These are phyloP conservation scores for Indicator maculatus DNA, from an alignment of 2,113 vertebrate species.

Conservation along the genomic window DNA sequence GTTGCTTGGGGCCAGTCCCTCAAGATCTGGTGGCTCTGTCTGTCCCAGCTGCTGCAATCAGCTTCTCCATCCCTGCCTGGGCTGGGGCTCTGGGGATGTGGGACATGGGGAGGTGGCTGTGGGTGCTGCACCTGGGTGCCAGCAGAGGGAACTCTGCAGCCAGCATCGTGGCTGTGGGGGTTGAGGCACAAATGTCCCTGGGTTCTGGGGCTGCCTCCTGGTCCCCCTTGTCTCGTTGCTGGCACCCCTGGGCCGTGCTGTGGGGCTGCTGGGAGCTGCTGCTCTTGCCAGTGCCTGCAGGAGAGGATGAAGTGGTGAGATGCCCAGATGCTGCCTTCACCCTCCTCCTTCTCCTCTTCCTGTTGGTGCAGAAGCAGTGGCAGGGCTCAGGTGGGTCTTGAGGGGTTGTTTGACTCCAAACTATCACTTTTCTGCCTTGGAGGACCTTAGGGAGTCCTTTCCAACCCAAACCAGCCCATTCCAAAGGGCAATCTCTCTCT, in stretches of 20 bases:
- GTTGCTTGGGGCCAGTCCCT: accelerated
- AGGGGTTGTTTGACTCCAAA: neutral
- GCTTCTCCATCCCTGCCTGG: neutral
- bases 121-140: neutral
- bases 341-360: neutral
- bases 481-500: no score
- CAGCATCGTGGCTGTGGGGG: accelerated
- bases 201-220: neutral
- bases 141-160: neutral
- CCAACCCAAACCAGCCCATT: no score
- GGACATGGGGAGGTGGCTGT: neutral
- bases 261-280: neutral
- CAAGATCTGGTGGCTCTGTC: accelerated
- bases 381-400: accelerated
- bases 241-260: neutral
- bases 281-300: neutral
- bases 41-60: neutral
- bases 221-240: neutral
- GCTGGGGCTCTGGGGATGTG: neutral
- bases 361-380: neutral
- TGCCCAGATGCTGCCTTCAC: neutral
- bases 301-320: neutral
- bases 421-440: neutral
- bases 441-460: no score
- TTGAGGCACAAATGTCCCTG: neutral